Percentiles rank a stretch among this genome's conserved stretches.
Conservation (phyloP, 2,797 vertebrate genomes). For the Pangasius djambal region DNA sequence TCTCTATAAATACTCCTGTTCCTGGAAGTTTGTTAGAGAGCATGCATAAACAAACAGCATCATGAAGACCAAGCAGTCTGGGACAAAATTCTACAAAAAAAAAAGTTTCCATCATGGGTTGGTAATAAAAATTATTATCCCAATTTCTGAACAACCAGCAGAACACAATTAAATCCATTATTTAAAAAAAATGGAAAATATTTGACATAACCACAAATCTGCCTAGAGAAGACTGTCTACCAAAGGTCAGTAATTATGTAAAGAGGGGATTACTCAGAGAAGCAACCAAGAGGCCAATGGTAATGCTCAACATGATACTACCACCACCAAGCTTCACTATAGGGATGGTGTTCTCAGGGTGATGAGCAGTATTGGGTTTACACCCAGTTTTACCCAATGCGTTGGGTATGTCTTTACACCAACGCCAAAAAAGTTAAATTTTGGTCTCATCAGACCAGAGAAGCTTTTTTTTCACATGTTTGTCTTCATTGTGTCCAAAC, state of each 20-base stretch:
- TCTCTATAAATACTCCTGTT: neutral
- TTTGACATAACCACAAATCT: neutral
- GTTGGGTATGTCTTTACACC: neutral
- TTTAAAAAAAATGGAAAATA: neutral
- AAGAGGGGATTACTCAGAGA: neutral
- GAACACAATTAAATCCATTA: neutral
- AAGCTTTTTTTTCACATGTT: neutral
- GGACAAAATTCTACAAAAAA: neutral
- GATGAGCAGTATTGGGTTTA: neutral
- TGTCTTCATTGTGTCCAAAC: neutral
- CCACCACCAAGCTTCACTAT: neutral
- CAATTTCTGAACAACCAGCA: neutral
- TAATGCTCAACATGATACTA: neutral
- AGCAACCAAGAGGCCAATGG: neutral
- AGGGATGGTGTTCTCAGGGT: neutral
- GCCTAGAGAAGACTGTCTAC: neutral
- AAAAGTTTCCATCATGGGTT: neutral
- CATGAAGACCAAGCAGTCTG: neutral
- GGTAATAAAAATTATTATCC: neutral
- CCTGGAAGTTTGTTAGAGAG: neutral
- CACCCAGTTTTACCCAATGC: neutral
- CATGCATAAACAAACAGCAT: neutral
- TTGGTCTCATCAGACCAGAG: neutral
- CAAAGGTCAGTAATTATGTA: neutral
- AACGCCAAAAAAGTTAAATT: neutral